A percentile compares a stretch with the other conserved stretches of the same genome.
Conservation (phyloP, 2,797 vertebrate species). For the Periparus ater region DNA sequence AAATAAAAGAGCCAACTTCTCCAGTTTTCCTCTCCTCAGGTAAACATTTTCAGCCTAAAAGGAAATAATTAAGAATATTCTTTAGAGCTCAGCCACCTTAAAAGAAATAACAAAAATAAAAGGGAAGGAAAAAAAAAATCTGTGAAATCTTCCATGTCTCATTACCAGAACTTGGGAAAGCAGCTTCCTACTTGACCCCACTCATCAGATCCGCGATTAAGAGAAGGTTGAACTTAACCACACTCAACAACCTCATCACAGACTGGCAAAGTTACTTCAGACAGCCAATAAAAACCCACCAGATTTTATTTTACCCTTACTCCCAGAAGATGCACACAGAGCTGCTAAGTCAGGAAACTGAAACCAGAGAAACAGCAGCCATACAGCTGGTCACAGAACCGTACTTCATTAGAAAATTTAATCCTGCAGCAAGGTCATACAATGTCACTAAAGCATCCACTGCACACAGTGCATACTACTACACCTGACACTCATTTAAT, state of each 20-base stretch:
- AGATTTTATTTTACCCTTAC: background rate
- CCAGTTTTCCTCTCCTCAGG: background rate
- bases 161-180: background rate
- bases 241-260: background rate
- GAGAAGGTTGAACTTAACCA: background rate
- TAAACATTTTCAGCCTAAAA: background rate
- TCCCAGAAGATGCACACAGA: background rate
- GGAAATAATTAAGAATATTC: background rate
- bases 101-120: background rate
- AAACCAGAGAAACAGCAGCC: slow-evolving; percentile 11
- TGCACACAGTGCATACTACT: background rate
- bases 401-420: background rate
- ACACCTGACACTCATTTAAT: background rate
- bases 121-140: background rate
- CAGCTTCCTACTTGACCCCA: background rate
- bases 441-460: background rate
- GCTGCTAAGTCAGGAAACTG: background rate
- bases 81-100: background rate
- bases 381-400: background rate
- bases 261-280: background rate
- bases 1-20: background rate
- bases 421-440: slow-evolving; percentile 3
- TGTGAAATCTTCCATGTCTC: background rate
- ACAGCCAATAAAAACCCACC: background rate
- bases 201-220: background rate